Percentiles rank a stretch among this genome's conserved stretches.
phyloP scores from a whole-genome alignment of 2,888 invertebrate genomes.

The Crossocerus cetratus region DNA sequence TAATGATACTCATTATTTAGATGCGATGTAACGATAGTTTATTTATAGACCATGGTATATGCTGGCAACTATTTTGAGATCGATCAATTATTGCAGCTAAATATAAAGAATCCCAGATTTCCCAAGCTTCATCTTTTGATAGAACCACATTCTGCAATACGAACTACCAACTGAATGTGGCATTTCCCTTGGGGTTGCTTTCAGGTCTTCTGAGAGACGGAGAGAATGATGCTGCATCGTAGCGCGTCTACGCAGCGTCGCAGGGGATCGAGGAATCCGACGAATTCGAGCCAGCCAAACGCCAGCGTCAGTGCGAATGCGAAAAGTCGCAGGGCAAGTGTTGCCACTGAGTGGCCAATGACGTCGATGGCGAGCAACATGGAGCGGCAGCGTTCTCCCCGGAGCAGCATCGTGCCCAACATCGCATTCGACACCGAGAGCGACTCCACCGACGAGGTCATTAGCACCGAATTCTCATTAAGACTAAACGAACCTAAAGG shows the following conservation, averaged over 20 bases:
- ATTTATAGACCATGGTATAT: no score
- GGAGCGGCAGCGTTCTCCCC: constrained; percentile 80
- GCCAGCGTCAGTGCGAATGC: constrained; percentile 53
- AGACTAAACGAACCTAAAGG: no score
- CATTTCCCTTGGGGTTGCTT: no score
- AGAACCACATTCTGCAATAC: no score
- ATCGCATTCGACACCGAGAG: constrained; percentile 78
- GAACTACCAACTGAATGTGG: no score
- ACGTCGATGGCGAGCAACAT: constrained; percentile 73
- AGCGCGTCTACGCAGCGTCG: constrained; percentile 84
- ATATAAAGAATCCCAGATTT: no score
- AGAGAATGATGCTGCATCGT: constrained; percentile 81
- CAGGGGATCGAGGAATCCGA: constrained; percentile 83
- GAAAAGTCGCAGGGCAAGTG: constrained; percentile 70
- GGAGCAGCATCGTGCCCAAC: constrained; percentile 82
- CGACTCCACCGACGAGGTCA: constrained; percentile 68
- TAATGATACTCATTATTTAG: no score
- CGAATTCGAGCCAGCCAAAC: constrained; percentile 79
- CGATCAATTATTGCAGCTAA: no score
- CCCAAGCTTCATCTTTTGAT: no score
- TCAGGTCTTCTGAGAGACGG: constrained; percentile 34
- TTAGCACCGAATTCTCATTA: constrained; percentile 16
- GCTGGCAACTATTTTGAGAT: no score
- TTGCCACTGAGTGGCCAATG: constrained; percentile 72
- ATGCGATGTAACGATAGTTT: no score